phyloP scores from a whole-genome alignment of 92 coral and sea anemone genomes.

The Blastomussa wellsi region DNA sequence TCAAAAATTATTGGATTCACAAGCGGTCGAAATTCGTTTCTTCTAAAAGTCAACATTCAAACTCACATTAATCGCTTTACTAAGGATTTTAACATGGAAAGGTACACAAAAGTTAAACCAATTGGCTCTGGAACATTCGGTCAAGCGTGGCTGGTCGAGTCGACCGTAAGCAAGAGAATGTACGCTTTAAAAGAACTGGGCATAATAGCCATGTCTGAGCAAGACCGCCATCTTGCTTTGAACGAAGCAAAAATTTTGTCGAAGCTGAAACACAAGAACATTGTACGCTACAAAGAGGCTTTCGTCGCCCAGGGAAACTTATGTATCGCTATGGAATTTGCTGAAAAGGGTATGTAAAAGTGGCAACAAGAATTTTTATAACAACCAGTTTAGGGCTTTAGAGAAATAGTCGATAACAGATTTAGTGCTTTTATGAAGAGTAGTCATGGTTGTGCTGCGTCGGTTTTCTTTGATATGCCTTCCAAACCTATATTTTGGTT shows the following conservation, averaged over 20 bases:
- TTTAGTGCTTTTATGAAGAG: background rate
- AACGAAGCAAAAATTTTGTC: slow-evolving; percentile 94
- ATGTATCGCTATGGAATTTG: slow-evolving; percentile 94
- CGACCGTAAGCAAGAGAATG: slow-evolving; percentile 64
- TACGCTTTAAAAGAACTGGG: slow-evolving; percentile 90
- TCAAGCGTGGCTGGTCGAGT: slow-evolving; percentile 88
- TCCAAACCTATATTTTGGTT: no score
- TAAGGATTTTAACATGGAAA: slow-evolving; percentile 61
- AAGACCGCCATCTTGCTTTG: slow-evolving; percentile 87
- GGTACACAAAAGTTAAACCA: slow-evolving; percentile 72
- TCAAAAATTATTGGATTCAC: background rate
- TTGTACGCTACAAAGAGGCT: slow-evolving; percentile 91
- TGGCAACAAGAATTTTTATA: background rate
- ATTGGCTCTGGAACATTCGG: slow-evolving; percentile 97
- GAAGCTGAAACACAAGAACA: slow-evolving; percentile 86
- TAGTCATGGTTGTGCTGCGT: background rate
- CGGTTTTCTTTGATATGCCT: background rate
- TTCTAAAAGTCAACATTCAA: background rate
- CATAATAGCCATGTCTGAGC: slow-evolving; percentile 63
- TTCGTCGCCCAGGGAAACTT: slow-evolving; percentile 72
- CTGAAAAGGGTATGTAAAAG: slow-evolving; percentile 73
- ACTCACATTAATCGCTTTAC: background rate
- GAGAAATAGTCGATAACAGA: background rate
- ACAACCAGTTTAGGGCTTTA: background rate
- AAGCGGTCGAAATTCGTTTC: background rate